Base-by-base conservation (phyloP, 2,888 invertebrate species). In the Drosophila mercatorum region DNA sequence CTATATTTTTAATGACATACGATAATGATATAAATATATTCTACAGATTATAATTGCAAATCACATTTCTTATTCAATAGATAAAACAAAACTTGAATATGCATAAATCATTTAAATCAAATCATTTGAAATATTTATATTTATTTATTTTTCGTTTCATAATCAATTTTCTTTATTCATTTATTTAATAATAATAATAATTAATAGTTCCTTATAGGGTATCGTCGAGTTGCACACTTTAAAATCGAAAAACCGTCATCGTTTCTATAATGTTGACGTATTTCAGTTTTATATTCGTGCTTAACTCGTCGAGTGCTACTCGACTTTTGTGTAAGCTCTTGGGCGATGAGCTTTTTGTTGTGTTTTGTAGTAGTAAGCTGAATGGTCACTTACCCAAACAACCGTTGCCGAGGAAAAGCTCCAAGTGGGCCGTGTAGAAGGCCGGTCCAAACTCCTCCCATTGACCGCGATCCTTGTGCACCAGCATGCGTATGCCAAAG, bases 401-500 rank as follows among this genome's bases (percentile, higher is more conserved):
- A 31, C 95, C 95, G 88, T 96, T 96, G 61, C 96, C 95, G 49
- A 96, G 93, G 80, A 95, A 95, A 55, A 96, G 94, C 91, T 96
- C 96, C 79, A 96, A 92, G 85, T 96, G 95, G 8, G 95, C 95
- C 81, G 95, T 95, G 89, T 95, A 96, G 88, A 95, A 95, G 7
- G 96, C 96, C 74, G 95, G 95, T 0, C 94, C 92, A 81, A 95
- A 94, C 80, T 94, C 94, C 78, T 93, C 94, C 95, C 95, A 95
- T 72, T 94, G 94, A 12, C 95, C 95, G 12, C 94, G 93, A 90
- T 95, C 95, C 84, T 94, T 94, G 91, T 95, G 95, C 59, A 95
- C 94, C 56, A 95, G 93, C 77, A 95, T 95, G 53, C 95, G 93
- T 89, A 95, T 94, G 51, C 95, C 94, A 91, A 96, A 95, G 47